Evolutionary conservation across 1,140 invertebrate species (phyloP), one percentile per base, ranked within the genome.

Genomic region (Gryon sp.): DNA sequence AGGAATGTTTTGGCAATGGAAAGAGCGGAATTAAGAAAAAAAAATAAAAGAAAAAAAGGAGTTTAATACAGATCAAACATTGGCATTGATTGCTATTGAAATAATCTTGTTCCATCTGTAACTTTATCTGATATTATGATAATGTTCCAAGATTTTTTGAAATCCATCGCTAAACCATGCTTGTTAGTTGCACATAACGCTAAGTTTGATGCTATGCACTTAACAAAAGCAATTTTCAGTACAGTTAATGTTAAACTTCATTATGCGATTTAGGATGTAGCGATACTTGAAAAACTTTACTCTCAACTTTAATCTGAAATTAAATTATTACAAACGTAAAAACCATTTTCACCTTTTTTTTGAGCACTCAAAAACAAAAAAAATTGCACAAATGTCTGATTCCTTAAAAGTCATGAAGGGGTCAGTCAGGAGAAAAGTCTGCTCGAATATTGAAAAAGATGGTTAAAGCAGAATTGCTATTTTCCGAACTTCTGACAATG

Each of bases 121-220:
- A 26, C 36, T 4, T 16, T 68, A 18, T 26, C 2, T 12, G 53
- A 57, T 24, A 46, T 45, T 15, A 16, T 52, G 0, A 52, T 1
- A 9, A 18, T 18, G 19, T 60, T 60, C 36, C 9, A 53, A 22
- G 18, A 11, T 4, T 59, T 38, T 34, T 52, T 59, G 12, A 20
- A 16, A 2, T n/a, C 24, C 11, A 22, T 55, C 8, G 4, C 2
- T 0, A 52, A 70, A 30, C 48, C 48, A 8, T 60, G 55, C 20
- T 32, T 65, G n/a, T 40, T 73, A 36, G 59, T 73, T 7, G 66
- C 68, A 15, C 68, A 72, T 20, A 70, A 72, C 15, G 34, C 36
- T 2, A 38, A 40, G 26, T 72, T 72, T 11, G 41, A 59, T 50
- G 18, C 45, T 5, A 43, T 34, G 28, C 41, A 22, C 24, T 46